A percentile compares a stretch with the other conserved stretches of the same genome.
phyloP scores from a whole-genome alignment of 2,797 vertebrate genomes.

The Rhabdophis nuchalis region DNA sequence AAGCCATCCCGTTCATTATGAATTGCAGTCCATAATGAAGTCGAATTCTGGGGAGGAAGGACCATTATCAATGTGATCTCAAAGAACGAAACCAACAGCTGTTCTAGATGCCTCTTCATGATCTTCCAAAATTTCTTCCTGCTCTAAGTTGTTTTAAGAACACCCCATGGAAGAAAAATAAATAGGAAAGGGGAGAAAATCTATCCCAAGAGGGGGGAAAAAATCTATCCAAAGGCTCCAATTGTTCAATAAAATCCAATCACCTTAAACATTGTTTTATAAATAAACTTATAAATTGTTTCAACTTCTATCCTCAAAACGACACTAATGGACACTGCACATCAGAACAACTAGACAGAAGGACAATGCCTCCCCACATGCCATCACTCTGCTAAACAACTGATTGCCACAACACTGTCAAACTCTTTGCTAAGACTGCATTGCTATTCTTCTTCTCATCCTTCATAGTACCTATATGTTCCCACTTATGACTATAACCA shows the following conservation, averaged over 20 bases:
- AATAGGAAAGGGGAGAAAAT: not conserved
- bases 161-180: not conserved
- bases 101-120: not conserved
- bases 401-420: too few relatives aligned
- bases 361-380: too few relatives aligned
- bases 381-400: too few relatives aligned
- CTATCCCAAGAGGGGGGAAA: not conserved
- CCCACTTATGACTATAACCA: too few relatives aligned
- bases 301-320: too few relatives aligned
- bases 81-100: not conserved
- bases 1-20: not conserved
- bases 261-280: too few relatives aligned
- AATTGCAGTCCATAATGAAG: constrained; percentile 7
- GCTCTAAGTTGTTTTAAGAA: not conserved
- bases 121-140: not conserved
- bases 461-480: too few relatives aligned
- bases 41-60: not conserved
- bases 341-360: too few relatives aligned
- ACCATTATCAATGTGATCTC: not conserved
- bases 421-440: too few relatives aligned
- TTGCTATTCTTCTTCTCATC: too few relatives aligned
- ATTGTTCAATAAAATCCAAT: not conserved
- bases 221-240: not conserved
- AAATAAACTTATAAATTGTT: too few relatives aligned
- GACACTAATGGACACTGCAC: too few relatives aligned